These are phyloP conservation scores for Ariopsis seemanni DNA, from an alignment of 2,113 vertebrate species.

Conservation along the genomic window DNA sequence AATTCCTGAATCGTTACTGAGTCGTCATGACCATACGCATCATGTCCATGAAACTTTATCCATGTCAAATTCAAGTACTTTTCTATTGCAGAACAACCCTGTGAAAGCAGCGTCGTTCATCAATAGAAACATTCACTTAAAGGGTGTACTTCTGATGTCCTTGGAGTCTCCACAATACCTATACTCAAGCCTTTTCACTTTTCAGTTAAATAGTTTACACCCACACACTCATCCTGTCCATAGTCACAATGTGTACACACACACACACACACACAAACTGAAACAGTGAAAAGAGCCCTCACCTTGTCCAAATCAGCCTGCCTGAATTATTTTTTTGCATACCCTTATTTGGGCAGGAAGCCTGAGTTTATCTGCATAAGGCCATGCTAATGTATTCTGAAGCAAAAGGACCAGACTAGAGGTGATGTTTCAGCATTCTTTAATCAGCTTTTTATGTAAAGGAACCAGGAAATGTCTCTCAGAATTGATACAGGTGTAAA, in stretches of 20 bases:
- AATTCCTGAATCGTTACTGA: neutral
- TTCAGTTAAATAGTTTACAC: conserved; percentile 44
- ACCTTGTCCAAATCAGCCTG: conserved; percentile 41
- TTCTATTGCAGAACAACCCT: neutral
- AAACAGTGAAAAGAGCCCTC: conserved; percentile 33
- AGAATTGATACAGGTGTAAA: conserved; percentile 41
- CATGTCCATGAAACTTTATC: neutral
- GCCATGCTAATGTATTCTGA: conserved; percentile 28
- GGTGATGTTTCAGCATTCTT: conserved; percentile 37
- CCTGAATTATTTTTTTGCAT: conserved; percentile 6
- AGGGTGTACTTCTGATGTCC: conserved; percentile 38
- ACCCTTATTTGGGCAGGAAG: conserved; percentile 23
- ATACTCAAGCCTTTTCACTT: conserved; percentile 43
- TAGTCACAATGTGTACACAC: neutral
- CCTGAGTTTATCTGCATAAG: conserved; percentile 33
- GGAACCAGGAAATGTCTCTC: conserved; percentile 34
- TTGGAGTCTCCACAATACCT: conserved; percentile 45
- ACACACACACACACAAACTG: neutral
- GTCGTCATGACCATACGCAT: neutral
- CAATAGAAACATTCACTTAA: conserved; percentile 26
- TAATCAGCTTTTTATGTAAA: conserved; percentile 32
- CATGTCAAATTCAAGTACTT: conserved; percentile 27
- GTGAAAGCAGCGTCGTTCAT: neutral
- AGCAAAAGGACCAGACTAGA: conserved; percentile 18
- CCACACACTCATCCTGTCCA: conserved; percentile 41